Conservation (phyloP, 2,113 vertebrate species). For the Rhea pennata region DNA sequence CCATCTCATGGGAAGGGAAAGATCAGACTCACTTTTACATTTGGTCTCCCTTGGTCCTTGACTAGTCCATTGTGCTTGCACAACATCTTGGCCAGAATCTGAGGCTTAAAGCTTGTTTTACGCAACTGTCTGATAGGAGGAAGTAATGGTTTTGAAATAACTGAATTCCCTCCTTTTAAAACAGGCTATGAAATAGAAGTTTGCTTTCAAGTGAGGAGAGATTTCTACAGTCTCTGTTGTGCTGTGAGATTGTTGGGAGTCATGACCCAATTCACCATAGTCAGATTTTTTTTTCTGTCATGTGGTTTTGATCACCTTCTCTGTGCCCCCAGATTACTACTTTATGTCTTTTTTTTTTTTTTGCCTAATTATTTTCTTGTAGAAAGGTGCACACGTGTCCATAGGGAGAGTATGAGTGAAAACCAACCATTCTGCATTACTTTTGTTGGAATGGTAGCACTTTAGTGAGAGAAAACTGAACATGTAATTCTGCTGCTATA, state of each 20-base stretch:
- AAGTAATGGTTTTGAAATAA: neutral
- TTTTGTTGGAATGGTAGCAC: neutral
- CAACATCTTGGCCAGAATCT: neutral
- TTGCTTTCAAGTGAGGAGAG: neutral
- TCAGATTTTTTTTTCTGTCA: neutral
- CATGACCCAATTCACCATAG: neutral
- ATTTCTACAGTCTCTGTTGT: neutral
- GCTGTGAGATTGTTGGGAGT: neutral
- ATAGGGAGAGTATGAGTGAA: neutral
- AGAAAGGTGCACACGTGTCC: neutral
- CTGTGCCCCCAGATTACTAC: rapidly evolving
- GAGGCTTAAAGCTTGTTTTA: neutral
- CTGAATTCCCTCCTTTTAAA: neutral
- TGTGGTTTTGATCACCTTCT: neutral
- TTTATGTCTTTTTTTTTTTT: neutral
- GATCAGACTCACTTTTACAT: neutral
- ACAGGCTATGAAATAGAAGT: neutral
- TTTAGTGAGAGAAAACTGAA: neutral
- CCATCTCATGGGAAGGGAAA: neutral
- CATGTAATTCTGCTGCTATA: neutral
- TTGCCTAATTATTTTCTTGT: neutral
- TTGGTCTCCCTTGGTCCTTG: neutral
- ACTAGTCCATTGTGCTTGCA: too few relatives aligned
- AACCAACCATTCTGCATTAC: rapidly evolving
- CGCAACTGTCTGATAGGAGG: neutral